Conservation (phyloP, 2,797 vertebrate species). For the Spinus pinus region DNA sequence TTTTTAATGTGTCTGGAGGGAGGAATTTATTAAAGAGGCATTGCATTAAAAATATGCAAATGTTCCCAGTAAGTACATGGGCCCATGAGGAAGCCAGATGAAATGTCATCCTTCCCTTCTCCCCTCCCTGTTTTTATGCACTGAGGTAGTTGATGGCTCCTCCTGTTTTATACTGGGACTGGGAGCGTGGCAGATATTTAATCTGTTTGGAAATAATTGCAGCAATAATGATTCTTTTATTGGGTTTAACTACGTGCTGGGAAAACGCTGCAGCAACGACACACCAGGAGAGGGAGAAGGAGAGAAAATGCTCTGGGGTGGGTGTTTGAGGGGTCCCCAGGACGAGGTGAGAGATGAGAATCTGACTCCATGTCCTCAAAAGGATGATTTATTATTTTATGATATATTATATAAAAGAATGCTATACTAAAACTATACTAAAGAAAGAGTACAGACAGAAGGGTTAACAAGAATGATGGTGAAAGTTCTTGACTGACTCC, state of each 20-base stretch:
- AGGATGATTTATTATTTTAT: not conserved
- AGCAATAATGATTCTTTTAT: slow-evolving; percentile 70
- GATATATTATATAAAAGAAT: not conserved
- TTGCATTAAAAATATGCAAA: slow-evolving; percentile 70
- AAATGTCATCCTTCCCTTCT: slow-evolving; percentile 56
- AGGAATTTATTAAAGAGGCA: slow-evolving; percentile 66
- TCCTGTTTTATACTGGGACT: slow-evolving; percentile 41
- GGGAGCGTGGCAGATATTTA: slow-evolving; percentile 63
- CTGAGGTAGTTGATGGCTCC: slow-evolving; percentile 52
- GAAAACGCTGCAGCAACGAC: not conserved
- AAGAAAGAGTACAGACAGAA: too few species aligned
- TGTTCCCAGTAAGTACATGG: slow-evolving; percentile 45
- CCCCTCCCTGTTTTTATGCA: slow-evolving; percentile 34
- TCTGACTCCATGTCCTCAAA: not conserved
- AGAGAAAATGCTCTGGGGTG: not conserved
- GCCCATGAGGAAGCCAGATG: slow-evolving; percentile 54
- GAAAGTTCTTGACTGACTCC: not conserved
- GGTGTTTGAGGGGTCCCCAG: not conserved
- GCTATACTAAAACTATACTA: not conserved
- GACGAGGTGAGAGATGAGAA: not conserved
- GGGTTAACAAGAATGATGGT: too few species aligned
- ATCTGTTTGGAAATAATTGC: slow-evolving; percentile 72
- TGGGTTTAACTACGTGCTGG: slow-evolving; percentile 38
- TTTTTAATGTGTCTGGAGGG: slow-evolving; percentile 58
- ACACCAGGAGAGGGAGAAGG: not conserved